Percentiles rank a stretch among this genome's conserved stretches.
These are phyloP conservation scores for Forbesichthys agassizii DNA, from an alignment of 2,113 vertebrate genomes.

Conservation along the genomic window DNA sequence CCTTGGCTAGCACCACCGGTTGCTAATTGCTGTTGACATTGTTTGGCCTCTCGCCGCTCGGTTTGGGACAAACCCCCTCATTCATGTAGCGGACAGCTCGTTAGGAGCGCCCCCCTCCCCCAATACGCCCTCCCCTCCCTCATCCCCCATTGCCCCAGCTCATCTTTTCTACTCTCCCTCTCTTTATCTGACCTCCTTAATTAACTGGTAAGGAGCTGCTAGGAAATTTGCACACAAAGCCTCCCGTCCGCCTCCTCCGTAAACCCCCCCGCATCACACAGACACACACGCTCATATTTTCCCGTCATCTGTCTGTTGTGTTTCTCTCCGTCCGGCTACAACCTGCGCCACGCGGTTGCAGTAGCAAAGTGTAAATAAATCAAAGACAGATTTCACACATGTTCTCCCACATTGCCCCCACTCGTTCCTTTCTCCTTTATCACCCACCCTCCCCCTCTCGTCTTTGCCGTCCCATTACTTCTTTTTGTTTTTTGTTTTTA, in stretches of 20 bases:
- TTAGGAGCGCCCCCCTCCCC: constrained; percentile 80
- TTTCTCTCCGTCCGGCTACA: not conserved
- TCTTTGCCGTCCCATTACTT: constrained; percentile 19
- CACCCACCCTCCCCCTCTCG: constrained; percentile 36
- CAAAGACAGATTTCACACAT: too few relatives aligned
- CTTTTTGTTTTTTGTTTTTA: constrained; percentile 22
- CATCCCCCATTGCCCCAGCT: constrained; percentile 32
- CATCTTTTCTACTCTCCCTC: constrained; percentile 46
- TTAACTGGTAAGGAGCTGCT: constrained; percentile 89
- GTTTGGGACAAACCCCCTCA: constrained; percentile 94
- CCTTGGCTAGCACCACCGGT: constrained; percentile 67
- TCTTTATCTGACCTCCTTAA: constrained; percentile 90
- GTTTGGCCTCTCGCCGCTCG: constrained; percentile 81
- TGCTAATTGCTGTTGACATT: constrained; percentile 92
- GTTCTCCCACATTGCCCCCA: constrained; percentile 31
- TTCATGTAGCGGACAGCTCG: constrained; percentile 89
- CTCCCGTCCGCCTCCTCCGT: constrained; percentile 61
- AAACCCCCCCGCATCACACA: constrained; percentile 51
- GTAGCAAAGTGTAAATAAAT: too few relatives aligned
- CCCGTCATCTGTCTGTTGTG: not conserved
- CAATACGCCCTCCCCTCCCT: constrained; percentile 16
- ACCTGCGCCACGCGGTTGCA: too few relatives aligned
- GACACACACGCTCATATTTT: constrained; percentile 40
- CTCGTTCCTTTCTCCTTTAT: constrained; percentile 28
- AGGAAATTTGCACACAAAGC: constrained; percentile 99